These are phyloP conservation scores for Rhaphigaster nebulosa DNA, from an alignment of 2,888 invertebrate species.

Conservation along the genomic window DNA sequence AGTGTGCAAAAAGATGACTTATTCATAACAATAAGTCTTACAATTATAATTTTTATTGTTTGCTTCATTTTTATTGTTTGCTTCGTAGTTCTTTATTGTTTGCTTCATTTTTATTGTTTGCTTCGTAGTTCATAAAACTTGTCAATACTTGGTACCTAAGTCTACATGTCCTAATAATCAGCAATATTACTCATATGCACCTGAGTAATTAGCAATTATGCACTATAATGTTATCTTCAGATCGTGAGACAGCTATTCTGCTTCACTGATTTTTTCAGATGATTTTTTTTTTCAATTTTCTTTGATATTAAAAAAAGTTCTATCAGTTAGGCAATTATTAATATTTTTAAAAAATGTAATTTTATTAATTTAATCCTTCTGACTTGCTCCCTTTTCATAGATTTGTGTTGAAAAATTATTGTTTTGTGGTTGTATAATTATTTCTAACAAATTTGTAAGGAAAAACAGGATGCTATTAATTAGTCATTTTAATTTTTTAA, in stretches of 20 bases:
- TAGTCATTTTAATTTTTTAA: not conserved
- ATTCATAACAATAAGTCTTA: not conserved
- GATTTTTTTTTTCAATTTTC: too few relatives aligned
- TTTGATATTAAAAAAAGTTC: too few relatives aligned
- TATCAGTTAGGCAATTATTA: not conserved
- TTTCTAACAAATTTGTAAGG: not conserved
- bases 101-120: too few relatives aligned
- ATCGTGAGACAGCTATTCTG: too few relatives aligned
- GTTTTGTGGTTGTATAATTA: not conserved
- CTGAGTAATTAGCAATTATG: too few relatives aligned
- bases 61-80: too few relatives aligned
- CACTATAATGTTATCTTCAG: too few relatives aligned
- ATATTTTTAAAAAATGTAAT: not conserved
- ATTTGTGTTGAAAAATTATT: not conserved
- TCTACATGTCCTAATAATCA: not conserved
- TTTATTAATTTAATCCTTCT: not conserved
- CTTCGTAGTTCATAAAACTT: not conserved
- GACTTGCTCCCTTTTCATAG: not conserved
- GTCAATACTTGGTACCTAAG: not conserved
- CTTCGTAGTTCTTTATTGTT: too few relatives aligned
- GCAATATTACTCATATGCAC: too few relatives aligned
- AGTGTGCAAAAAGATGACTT: not conserved
- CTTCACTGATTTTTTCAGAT: too few relatives aligned
- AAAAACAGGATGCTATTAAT: not conserved
- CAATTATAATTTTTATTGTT: too few relatives aligned